Evolutionary conservation across 2,888 invertebrate species (phyloP).

Genomic region (Oasisia sp.): DNA sequence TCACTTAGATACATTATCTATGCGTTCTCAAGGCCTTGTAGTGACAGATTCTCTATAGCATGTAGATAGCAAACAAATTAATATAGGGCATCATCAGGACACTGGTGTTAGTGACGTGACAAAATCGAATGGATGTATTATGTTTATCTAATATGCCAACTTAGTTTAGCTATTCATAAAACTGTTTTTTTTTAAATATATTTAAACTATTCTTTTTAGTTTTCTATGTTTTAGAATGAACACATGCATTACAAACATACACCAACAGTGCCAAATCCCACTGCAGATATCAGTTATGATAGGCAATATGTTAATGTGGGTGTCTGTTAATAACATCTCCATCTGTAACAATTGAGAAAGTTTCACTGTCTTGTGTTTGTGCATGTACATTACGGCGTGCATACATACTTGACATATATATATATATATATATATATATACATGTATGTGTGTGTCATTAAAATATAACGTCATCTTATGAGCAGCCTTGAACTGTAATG

Average conservation of each 20-base stretch:
- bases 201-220: no score
- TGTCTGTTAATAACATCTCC: background rate
- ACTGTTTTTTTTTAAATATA: no score
- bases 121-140: no score
- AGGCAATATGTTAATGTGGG: background rate
- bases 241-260: no score
- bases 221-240: no score
- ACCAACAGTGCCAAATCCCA: no score
- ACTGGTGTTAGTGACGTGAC: no score
- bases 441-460: background rate
- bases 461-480: background rate
- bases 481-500: background rate
- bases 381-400: background rate
- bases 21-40: background rate
- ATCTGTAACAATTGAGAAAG: no score
- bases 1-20: background rate
- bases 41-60: no score
- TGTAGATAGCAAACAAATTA: background rate
- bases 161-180: no score
- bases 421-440: background rate
- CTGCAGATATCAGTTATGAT: background rate
- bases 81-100: background rate
- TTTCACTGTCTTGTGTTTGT: background rate
- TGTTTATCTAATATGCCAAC: no score
- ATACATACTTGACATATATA: background rate